phyloP scores from a whole-genome alignment of 2,113 vertebrate species.

The Crotalus tigris region DNA sequence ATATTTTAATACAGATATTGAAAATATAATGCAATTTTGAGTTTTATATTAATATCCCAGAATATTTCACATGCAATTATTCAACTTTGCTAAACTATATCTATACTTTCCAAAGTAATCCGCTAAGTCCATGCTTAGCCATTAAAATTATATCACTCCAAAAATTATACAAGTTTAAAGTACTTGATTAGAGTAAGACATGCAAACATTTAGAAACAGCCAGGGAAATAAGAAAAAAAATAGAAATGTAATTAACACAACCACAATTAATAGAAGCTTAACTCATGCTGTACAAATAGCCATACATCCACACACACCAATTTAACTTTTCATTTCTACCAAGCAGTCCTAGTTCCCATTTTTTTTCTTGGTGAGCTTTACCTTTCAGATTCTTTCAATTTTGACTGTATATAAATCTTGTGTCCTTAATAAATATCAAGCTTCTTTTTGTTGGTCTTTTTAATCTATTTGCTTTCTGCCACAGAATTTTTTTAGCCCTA shows the following conservation, averaged over 20 bases:
- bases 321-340: background rate
- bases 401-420: slow-evolving; percentile 47
- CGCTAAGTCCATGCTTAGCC: slow-evolving; percentile 4
- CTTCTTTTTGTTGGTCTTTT: slow-evolving; percentile 63
- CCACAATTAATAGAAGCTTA: slow-evolving; percentile 18
- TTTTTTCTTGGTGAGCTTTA: slow-evolving; percentile 20
- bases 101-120: background rate
- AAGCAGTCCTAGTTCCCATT: background rate
- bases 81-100: slow-evolving; percentile 39
- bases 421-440: slow-evolving; percentile 38
- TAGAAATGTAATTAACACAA: slow-evolving; percentile 25
- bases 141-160: slow-evolving; percentile 7
- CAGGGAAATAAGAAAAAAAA: slow-evolving; percentile 54
- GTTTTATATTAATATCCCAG: slow-evolving; percentile 9
- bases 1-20: slow-evolving; percentile 11
- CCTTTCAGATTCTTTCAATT: slow-evolving; percentile 49
- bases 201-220: slow-evolving; percentile 21
- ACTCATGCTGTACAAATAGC: background rate
- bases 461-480: slow-evolving; percentile 56
- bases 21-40: background rate
- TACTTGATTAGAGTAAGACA: background rate
- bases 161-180: slow-evolving; percentile 25
- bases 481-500: slow-evolving; percentile 43
- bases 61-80: slow-evolving; percentile 19
- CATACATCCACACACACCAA: background rate